These are phyloP conservation scores for Coregonus sp. DNA, from an alignment of 2,797 vertebrate species.

Conservation along the genomic window DNA sequence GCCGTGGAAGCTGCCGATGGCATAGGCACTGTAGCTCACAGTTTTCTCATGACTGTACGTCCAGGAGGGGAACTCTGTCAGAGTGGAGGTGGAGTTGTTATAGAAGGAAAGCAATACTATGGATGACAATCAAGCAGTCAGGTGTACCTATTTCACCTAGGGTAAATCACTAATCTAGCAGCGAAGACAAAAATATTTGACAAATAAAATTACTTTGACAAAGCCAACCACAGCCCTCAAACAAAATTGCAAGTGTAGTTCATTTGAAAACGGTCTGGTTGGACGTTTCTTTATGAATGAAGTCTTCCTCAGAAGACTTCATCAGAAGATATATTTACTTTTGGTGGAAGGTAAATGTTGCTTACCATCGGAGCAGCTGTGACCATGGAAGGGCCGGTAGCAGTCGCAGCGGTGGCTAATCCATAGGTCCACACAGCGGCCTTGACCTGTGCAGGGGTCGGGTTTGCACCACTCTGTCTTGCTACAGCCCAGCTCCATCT, in stretches of 20 bases:
- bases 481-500: constrained; percentile 73
- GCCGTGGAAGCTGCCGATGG: constrained; percentile 64
- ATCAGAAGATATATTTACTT: no score
- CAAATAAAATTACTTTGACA: no score
- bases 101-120: no score
- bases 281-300: no score
- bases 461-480: constrained; percentile 83
- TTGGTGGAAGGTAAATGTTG: neutral
- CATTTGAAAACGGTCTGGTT: no score
- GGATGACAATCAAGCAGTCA: no score
- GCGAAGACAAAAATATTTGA: no score
- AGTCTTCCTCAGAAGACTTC: no score
- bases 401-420: constrained; percentile 84
- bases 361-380: constrained; percentile 82
- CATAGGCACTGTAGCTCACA: constrained; percentile 77
- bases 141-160: no score
- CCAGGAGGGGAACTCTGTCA: constrained; percentile 81
- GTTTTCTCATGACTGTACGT: constrained; percentile 84
- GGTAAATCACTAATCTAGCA: no score
- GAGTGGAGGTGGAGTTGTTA: constrained; percentile 5
- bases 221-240: no score
- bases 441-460: constrained; percentile 79
- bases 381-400: constrained; percentile 79
- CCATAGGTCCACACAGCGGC: constrained; percentile 88
- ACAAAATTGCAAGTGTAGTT: no score